phyloP scores from a whole-genome alignment of 2,888 invertebrate genomes.

The Callyntrura guangdongensis region DNA sequence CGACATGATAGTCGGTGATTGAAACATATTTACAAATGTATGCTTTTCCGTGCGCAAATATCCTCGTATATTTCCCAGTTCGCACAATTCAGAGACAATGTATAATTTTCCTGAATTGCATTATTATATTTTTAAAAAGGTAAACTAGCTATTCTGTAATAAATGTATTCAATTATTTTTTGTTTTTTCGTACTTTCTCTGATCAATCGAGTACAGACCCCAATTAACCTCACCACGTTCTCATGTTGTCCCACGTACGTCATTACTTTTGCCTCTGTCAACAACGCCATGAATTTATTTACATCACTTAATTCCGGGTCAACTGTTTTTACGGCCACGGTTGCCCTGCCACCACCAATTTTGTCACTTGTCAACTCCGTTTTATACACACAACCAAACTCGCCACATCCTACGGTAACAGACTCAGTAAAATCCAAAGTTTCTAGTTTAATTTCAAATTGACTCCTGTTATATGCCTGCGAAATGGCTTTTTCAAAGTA shows the following conservation, averaged over 20 bases:
- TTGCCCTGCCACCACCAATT: neutral
- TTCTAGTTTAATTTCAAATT: constrained; percentile 19
- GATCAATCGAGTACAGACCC: constrained; percentile 57
- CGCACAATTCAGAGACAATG: constrained; percentile 53
- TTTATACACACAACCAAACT: constrained; percentile 54
- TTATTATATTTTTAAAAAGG: neutral
- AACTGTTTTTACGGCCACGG: constrained; percentile 74
- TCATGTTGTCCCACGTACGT: constrained; percentile 70
- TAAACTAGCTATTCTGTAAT: neutral
- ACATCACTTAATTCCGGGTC: constrained; percentile 45
- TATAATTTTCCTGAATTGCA: constrained; percentile 40
- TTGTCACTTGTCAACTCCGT: neutral
- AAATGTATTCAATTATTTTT: neutral
- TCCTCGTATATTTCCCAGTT: constrained; percentile 39
- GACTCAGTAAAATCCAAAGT: constrained; percentile 40
- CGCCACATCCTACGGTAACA: constrained; percentile 21
- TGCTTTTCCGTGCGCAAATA: constrained; percentile 46
- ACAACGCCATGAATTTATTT: constrained; percentile 52
- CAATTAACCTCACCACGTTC: constrained; percentile 60
- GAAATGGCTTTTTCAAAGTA: neutral
- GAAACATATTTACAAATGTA: constrained; percentile 24
- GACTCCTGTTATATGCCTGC: neutral
- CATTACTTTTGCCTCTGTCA: constrained; percentile 69
- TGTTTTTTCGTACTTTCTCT: constrained; percentile 33
- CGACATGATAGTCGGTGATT: neutral